phyloP scores from a whole-genome alignment of 2,888 invertebrate genomes.

The Sthenelais limicola region DNA sequence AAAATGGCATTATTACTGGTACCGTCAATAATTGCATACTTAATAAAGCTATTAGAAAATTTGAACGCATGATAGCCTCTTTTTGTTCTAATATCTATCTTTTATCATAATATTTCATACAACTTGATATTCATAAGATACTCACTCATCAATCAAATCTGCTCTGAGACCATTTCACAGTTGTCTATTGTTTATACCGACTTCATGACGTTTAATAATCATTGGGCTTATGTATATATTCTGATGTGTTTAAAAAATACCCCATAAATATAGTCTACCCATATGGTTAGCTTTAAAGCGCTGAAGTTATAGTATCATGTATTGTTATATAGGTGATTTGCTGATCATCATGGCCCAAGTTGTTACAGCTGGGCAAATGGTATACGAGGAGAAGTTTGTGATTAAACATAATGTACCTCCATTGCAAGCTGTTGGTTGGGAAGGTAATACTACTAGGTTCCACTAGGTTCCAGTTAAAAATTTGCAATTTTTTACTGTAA shows the following conservation, averaged over 20 bases:
- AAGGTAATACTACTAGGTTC: slow-evolving; percentile 76
- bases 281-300: not conserved
- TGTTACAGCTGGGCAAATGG: slow-evolving; percentile 91
- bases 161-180: not conserved
- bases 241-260: not conserved
- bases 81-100: not conserved
- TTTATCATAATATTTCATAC: no score
- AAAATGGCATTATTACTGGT: slow-evolving; percentile 85
- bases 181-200: no score
- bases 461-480: no score
- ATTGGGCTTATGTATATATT: not conserved
- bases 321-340: slow-evolving; percentile 73
- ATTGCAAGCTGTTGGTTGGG: slow-evolving; percentile 93
- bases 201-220: no score
- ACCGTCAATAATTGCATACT: slow-evolving; percentile 30
- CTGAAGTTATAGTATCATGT: not conserved
- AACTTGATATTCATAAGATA: not conserved
- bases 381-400: slow-evolving; percentile 93
- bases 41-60: not conserved
- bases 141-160: not conserved
- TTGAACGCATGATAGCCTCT: not conserved
- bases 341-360: slow-evolving; percentile 80
- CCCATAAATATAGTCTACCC: not conserved
- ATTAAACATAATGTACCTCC: slow-evolving; percentile 88
- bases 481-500: no score